Evolutionary conservation across 2,113 vertebrate species (phyloP).

Genomic region (Myanophis thanlyinensis): DNA sequence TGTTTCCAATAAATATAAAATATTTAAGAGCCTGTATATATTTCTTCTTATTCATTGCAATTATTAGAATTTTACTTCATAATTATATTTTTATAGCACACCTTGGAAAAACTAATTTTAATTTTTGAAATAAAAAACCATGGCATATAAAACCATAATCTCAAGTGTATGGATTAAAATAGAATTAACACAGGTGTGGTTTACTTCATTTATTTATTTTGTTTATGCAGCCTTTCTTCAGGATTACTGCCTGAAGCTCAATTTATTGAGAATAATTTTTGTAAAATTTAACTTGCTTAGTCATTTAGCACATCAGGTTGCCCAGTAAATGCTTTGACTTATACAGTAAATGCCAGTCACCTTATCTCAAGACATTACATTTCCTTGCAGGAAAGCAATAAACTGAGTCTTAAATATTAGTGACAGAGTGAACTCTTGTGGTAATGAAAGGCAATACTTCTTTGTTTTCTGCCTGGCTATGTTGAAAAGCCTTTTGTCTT

Average conservation of each 20-base stretch:
- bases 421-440: slow-evolving; percentile 70
- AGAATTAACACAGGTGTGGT: neutral
- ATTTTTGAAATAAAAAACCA: neutral
- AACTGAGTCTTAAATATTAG: slow-evolving; percentile 1
- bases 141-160: neutral
- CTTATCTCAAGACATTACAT: slow-evolving; percentile 27
- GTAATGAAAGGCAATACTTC: slow-evolving; percentile 13
- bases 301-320: neutral
- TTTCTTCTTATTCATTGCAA: neutral
- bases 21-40: neutral
- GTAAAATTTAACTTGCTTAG: slow-evolving; percentile 10
- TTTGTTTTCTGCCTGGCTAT: neutral
- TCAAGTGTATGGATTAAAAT: neutral
- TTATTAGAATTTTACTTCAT: neutral
- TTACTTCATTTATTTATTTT: neutral
- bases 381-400: slow-evolving; percentile 33
- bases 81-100: neutral
- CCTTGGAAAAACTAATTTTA: neutral
- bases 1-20: neutral
- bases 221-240: neutral
- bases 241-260: slow-evolving; percentile 6
- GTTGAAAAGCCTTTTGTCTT: neutral
- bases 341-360: slow-evolving; percentile 20
- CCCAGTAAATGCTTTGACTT: slow-evolving; percentile 25
- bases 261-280: neutral